A percentile compares a stretch with the other conserved stretches of the same genome.
Evolutionary conservation across 2,113 vertebrate genomes (phyloP).

Genomic region (Poeciliopsis turrubarensis): DNA sequence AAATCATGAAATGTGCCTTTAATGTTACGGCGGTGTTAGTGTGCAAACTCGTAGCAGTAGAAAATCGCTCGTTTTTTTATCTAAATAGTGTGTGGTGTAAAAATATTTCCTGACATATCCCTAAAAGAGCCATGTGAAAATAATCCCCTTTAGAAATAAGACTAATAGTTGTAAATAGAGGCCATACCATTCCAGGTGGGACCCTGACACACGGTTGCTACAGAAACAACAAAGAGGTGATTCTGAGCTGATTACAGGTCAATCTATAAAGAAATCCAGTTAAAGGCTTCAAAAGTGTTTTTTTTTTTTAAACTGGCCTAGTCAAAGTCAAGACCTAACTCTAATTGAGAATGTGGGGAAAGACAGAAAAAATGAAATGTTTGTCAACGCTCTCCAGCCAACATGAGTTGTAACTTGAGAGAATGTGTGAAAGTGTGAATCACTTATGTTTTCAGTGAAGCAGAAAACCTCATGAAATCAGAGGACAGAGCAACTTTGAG

Average conservation of each 20-base stretch:
- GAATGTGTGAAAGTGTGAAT: not conserved
- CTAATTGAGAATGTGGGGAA: not conserved
- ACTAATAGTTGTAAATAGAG: not conserved
- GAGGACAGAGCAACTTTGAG: conserved; percentile 16
- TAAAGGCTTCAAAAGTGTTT: not conserved
- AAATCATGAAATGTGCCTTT: conserved; percentile 38
- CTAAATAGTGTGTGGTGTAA: no score
- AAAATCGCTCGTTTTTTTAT: no score
- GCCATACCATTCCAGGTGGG: not conserved
- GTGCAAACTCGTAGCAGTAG: not conserved
- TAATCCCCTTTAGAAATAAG: not conserved
- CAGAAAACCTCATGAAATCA: conserved; percentile 2
- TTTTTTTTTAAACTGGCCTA: not conserved
- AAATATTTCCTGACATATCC: no score
- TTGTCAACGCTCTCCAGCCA: not conserved
- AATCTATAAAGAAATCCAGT: not conserved
- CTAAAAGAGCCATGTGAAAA: not conserved
- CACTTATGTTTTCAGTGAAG: not conserved
- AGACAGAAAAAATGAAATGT: not conserved
- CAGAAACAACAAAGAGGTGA: not conserved
- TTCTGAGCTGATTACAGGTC: not conserved
- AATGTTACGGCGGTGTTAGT: conserved; percentile 6
- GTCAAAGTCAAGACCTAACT: not conserved
- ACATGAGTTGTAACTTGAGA: not conserved
- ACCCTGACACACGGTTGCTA: not conserved